Base-by-base conservation (phyloP, 2,888 invertebrate genomes). In the Coelogynopora nodosa region DNA sequence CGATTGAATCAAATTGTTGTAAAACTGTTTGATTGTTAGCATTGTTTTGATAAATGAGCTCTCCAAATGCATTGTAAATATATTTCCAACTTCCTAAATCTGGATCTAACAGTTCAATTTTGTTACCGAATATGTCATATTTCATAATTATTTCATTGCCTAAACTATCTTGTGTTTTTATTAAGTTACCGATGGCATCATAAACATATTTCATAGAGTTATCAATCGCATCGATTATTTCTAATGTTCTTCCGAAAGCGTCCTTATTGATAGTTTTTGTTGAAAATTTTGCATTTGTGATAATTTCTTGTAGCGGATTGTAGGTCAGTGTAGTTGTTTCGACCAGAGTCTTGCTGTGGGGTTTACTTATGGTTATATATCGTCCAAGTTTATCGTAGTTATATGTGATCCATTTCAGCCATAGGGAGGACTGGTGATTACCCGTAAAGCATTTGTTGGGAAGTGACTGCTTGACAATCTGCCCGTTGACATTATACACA, bases 61-160 rank as follows among this genome's bases (percentile, higher is more conserved):
- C 85, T 31, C 86, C 86, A 86, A 86, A 86, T 27, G 85, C 86
- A 31, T 86, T 86, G 85, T 86, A 86, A 31, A 30, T 67, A 67
- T 86, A 86, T 0, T 86, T 30, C 86, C 86, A 86, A 27, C 23
- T 28, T 28, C 86, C 86, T 85, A 86, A 86, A 67, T 86, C 49
- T 31, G 86, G 86, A 67, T 86, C 86, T 30, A 31, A 30, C 31
- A 31, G 86, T 86, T 86, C 28, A 13, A 86, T 1, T 86, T 86
- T 86, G 28, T 67, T 31, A 28, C 86, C 86, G 26, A 86, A 28
- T 29, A 29, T 86, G 67, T 86, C 86, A 86, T 86, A 86, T 67
- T 28, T 26, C 85, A 86, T 67, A 30, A 86, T 67, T 84, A 67
- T 83, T 28, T 28, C 30, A 0, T 86, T 49, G 29, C 67, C 67